Evolutionary conservation across 2,888 invertebrate genomes (phyloP).

Genomic region (Eristalis arbustorum): DNA sequence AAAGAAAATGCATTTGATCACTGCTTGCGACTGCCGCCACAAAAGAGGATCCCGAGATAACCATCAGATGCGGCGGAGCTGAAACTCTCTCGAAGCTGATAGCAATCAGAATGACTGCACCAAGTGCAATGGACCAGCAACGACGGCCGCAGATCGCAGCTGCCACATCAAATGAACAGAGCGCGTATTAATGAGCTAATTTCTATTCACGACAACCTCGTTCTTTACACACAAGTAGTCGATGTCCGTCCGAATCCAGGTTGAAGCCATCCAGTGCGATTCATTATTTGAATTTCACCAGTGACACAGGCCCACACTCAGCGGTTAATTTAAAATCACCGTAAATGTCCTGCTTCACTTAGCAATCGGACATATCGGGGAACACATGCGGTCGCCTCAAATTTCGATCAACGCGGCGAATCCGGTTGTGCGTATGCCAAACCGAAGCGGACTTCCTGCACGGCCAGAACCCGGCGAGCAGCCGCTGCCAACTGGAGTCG

Average conservation of each 20-base stretch:
- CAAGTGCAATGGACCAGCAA: no score
- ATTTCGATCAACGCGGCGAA: not conserved
- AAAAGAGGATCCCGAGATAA: not conserved
- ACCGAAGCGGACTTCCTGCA: not conserved
- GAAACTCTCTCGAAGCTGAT: not conserved
- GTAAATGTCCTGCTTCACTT: not conserved
- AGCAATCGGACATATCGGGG: not conserved
- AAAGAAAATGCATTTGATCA: not conserved
- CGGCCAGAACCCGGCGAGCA: not conserved
- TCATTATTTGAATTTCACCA: not conserved
- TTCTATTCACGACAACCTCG: not conserved
- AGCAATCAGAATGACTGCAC: not conserved
- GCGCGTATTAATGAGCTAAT: not conserved
- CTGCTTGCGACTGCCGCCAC: not conserved
- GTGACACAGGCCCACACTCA: not conserved
- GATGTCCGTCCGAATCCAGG: not conserved
- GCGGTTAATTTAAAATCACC: not conserved
- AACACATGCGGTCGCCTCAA: not conserved
- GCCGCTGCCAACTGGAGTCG: not conserved
- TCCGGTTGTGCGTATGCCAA: not conserved
- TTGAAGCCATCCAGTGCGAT: not conserved
- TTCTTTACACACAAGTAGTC: not conserved
- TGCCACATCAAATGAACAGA: not conserved
- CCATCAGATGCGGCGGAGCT: not conserved
- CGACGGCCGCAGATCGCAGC: not conserved